These are phyloP conservation scores for Parazoanthus darwini DNA, from an alignment of 92 coral and sea anemone species.

Conservation along the genomic window DNA sequence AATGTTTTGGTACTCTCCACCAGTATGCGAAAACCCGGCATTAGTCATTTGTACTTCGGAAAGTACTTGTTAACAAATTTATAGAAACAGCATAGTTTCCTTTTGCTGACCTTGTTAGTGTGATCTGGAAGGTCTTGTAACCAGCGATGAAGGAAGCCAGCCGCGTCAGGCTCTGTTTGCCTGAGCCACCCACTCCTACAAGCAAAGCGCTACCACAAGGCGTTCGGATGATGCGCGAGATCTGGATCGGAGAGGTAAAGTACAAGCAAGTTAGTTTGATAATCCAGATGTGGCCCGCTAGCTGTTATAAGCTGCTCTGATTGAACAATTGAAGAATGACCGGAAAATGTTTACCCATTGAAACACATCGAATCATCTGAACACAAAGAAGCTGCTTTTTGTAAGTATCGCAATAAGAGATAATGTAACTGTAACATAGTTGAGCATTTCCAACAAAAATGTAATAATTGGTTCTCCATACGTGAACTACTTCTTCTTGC, in stretches of 20 bases:
- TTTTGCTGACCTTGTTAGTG: constrained; percentile 76
- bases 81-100: neutral
- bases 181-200: constrained; percentile 97
- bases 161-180: constrained; percentile 88
- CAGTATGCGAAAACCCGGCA: neutral
- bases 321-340: too few species aligned
- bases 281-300: neutral
- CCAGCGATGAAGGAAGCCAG: constrained; percentile 92
- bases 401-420: too few species aligned
- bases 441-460: too few species aligned
- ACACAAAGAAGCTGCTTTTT: too few species aligned
- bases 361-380: too few species aligned
- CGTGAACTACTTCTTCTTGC: too few species aligned
- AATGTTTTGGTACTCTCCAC: too few species aligned
- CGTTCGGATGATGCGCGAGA: constrained; percentile 87
- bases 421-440: too few species aligned
- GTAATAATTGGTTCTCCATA: too few species aligned
- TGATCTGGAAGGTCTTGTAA: constrained; percentile 92
- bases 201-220: constrained; percentile 97
- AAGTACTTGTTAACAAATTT: too few species aligned
- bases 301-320: too few species aligned
- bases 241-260: constrained; percentile 44
- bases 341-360: too few species aligned
- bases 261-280: neutral
- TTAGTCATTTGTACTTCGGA: neutral